Evolutionary conservation across 1,140 invertebrate species (phyloP), one percentile per base, ranked within the genome.

Genomic region (Penaeus chinensis): DNA sequence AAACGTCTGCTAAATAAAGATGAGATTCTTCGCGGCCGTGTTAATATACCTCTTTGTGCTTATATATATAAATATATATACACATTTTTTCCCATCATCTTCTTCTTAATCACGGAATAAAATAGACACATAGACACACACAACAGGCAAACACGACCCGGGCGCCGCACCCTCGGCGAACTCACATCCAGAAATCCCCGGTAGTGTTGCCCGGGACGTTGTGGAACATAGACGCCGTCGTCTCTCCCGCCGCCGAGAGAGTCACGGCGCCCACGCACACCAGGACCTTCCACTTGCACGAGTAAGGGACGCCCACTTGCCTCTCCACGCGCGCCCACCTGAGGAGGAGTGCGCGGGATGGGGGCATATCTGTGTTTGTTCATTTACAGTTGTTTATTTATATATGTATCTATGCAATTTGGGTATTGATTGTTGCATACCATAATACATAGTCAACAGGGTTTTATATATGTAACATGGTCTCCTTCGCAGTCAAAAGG

Each of bases 171-270:
- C 2, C 37, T 8, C 37, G 32, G 32, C 32, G 10, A 47, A 69
- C 80, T 63, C 32, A 82, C 80, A 3, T 13, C 80, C 63, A 66
- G 80, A 82, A 82, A 65, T 24, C 20, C 24, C 7, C 61, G n/a
- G 80, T 82, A 66, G 62, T 66, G 32, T 66, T 82, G 18, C 22
- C 16, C 8, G 32, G 32, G 32, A 82, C 47, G 63, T 66, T 66
- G 32, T 66, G 66, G 63, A 82, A 82, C 24, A 82, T 27, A 37
- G 80, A 82, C 32, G 63, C 80, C 5, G 63, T 66, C 32, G 80
- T 82, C 63, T 82, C 80, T 37, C 80, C 80, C 0, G 62, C 80
- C 4, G 80, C 80, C 7, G 80, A 82, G 24, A 82, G 3, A 19
- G 47, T 82, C 16, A 82, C n/a, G 19, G 69, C 22, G 5, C 10